These are phyloP conservation scores for Pipistrellus pipistrellus DNA, from an alignment of 2,797 vertebrate genomes.

Conservation along the genomic window DNA sequence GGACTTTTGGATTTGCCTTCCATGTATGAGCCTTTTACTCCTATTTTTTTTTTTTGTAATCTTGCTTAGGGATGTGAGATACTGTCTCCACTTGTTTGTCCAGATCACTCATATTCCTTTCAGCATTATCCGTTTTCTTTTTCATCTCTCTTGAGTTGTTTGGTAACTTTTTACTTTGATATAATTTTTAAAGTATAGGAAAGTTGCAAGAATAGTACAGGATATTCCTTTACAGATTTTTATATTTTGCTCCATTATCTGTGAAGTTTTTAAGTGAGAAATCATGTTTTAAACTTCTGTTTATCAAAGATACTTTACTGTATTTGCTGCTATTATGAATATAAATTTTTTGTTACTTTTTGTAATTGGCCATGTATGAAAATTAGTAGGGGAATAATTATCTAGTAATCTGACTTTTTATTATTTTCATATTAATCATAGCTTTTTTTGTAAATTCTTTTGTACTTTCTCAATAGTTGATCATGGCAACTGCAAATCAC, in stretches of 20 bases:
- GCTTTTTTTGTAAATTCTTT: constrained; percentile 10
- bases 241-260: constrained; percentile 34
- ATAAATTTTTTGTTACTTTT: not conserved
- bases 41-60: not conserved
- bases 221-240: constrained; percentile 2
- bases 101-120: not conserved
- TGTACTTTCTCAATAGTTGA: constrained; percentile 35
- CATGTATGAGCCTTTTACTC: not conserved
- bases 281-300: constrained; percentile 20
- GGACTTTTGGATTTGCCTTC: not conserved
- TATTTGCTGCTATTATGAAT: not conserved
- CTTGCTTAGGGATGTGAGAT: constrained; percentile 33
- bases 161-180: not conserved
- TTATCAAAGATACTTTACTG: not conserved
- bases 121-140: constrained; percentile 4
- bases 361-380: not conserved
- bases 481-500: constrained; percentile 5
- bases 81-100: not conserved
- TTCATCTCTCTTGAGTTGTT: constrained; percentile 3
- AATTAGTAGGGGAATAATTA: not conserved
- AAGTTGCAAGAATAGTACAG: constrained; percentile 17
- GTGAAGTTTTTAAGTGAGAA: not conserved
- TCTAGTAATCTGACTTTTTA: not conserved
- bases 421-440: not conserved
- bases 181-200: constrained; percentile 51